Conservation (phyloP, 2,797 vertebrate species). For the Sandelia bainsii region DNA sequence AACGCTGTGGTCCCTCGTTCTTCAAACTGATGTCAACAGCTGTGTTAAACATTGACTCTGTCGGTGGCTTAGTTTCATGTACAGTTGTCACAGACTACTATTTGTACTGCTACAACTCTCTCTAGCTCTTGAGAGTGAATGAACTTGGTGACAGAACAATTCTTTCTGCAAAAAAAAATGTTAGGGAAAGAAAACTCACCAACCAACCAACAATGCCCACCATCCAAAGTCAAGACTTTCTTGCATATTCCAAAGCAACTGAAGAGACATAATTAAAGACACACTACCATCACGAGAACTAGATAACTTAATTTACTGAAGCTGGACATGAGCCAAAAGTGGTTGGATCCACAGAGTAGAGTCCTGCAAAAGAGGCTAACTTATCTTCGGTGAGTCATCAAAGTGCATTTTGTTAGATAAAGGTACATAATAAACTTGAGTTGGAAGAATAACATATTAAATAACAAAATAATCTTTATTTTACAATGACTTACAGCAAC, state of each 20-base stretch:
- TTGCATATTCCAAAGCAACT: slow-evolving; percentile 16
- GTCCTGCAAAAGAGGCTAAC: neutral
- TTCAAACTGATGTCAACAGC: slow-evolving; percentile 14
- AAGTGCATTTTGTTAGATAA: neutral
- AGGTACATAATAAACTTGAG: neutral
- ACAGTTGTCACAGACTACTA: neutral
- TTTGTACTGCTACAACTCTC: neutral
- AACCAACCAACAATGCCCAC: no score
- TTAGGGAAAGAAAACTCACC: slow-evolving; percentile 43
- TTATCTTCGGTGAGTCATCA: neutral
- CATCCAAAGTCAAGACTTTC: slow-evolving; percentile 1
- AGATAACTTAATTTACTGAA: slow-evolving; percentile 64
- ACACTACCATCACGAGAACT: slow-evolving; percentile 65
- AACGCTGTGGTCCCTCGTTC: neutral
- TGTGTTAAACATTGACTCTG: slow-evolving; percentile 49
- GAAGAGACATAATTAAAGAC: slow-evolving; percentile 26
- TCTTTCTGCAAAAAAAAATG: neutral
- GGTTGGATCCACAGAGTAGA: neutral
- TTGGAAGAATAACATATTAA: neutral
- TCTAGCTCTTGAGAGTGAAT: neutral
- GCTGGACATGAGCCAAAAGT: slow-evolving; percentile 17
- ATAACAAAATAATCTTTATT: neutral
- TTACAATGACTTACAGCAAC: neutral
- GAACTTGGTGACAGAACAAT: neutral
- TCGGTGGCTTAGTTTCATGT: neutral